Evolutionary conservation across 1,140 invertebrate genomes (phyloP).

Genomic region (Vollenhovia emeryi): DNA sequence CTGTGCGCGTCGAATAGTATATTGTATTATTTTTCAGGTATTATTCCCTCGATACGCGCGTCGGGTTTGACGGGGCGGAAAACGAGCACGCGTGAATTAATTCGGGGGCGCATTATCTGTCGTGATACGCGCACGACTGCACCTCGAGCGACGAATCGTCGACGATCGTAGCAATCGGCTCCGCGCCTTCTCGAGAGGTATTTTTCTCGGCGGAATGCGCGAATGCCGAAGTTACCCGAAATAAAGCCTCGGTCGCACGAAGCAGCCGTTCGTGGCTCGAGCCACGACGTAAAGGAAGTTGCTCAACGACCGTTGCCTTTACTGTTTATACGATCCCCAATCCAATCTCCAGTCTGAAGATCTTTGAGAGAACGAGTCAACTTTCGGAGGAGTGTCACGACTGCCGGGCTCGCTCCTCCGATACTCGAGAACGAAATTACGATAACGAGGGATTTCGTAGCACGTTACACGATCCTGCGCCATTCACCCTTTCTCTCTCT

Average conservation of each 20-base stretch:
- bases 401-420: constrained; percentile 38
- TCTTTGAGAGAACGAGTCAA: constrained; percentile 43
- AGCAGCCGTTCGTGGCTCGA: constrained; percentile 45
- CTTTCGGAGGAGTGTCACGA: constrained; percentile 36
- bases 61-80: background rate
- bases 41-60: background rate
- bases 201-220: constrained; percentile 30
- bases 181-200: background rate
- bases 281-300: constrained; percentile 58
- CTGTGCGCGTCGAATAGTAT: background rate
- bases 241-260: constrained; percentile 61
- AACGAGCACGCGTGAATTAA: background rate
- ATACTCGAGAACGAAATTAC: constrained; percentile 66
- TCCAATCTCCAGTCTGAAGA: constrained; percentile 41
- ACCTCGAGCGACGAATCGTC: constrained; percentile 6
- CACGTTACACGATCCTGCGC: constrained; percentile 56
- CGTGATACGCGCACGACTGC: background rate
- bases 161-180: constrained; percentile 21
- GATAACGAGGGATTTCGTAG: constrained; percentile 63
- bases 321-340: constrained; percentile 60
- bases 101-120: background rate
- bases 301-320: constrained; percentile 60
- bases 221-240: constrained; percentile 51
- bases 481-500: background rate
- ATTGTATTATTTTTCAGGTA: background rate